A percentile compares a stretch with the other conserved stretches of the same genome.
phyloP scores from a whole-genome alignment of 2,888 invertebrate genomes.

The Xanthia togata region DNA sequence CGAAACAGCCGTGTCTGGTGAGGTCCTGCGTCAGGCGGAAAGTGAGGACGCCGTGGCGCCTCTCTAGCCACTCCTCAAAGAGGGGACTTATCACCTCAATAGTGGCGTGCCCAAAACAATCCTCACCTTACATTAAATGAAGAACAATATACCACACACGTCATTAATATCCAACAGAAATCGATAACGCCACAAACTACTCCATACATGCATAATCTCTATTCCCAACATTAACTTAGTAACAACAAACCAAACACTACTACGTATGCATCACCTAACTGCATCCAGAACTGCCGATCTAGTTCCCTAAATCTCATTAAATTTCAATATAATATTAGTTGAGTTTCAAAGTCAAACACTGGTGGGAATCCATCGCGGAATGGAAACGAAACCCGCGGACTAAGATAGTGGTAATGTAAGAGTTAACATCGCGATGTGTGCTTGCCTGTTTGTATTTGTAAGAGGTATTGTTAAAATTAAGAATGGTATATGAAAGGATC shows the following conservation, averaged over 20 bases:
- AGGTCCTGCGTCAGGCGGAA: too few relatives aligned
- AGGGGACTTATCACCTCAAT: too few relatives aligned
- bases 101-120: too few relatives aligned
- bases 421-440: constrained; percentile 46
- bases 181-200: neutral
- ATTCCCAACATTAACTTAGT: constrained; percentile 36
- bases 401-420: constrained; percentile 62
- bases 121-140: neutral
- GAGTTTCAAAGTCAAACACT: constrained; percentile 64
- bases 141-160: neutral
- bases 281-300: constrained; percentile 55
- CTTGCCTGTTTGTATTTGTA: constrained; percentile 44
- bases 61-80: too few relatives aligned
- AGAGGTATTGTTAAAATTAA: constrained; percentile 38
- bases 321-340: constrained; percentile 67
- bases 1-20: too few relatives aligned
- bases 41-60: too few relatives aligned
- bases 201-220: neutral
- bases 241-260: constrained; percentile 37
- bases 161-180: neutral
- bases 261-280: constrained; percentile 28
- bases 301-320: constrained; percentile 59
- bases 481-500: neutral
- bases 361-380: constrained; percentile 39
- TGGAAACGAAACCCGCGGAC: constrained; percentile 48